These are phyloP conservation scores for Dryadula phaetusa DNA, from an alignment of 2,888 invertebrate species.

Conservation along the genomic window DNA sequence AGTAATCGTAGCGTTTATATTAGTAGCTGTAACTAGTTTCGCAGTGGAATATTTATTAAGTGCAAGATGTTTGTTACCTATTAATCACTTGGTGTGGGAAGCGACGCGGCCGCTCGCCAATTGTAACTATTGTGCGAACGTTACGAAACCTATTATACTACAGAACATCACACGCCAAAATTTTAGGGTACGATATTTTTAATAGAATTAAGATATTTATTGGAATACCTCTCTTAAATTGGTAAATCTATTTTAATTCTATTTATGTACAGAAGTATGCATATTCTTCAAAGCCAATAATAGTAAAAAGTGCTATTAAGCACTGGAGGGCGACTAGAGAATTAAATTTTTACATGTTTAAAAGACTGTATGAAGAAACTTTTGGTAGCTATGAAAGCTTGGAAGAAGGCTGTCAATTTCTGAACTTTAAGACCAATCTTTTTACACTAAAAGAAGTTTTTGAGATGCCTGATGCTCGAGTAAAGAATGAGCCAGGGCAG, in stretches of 20 bases:
- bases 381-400: constrained; percentile 89
- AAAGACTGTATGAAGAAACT: constrained; percentile 87
- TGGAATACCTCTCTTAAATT: background rate
- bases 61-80: constrained; percentile 90
- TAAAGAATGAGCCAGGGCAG: constrained; percentile 84
- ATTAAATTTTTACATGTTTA: constrained; percentile 88
- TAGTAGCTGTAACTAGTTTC: constrained; percentile 52
- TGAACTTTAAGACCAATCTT: constrained; percentile 93
- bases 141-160: constrained; percentile 87
- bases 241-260: constrained; percentile 15
- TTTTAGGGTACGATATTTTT: constrained; percentile 80
- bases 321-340: constrained; percentile 90
- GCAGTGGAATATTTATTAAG: constrained; percentile 73
- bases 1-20: constrained; percentile 54
- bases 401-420: constrained; percentile 93
- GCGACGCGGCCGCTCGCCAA: constrained; percentile 92
- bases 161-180: constrained; percentile 87
- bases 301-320: constrained; percentile 89
- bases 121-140: constrained; percentile 90
- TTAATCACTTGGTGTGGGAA: constrained; percentile 94
- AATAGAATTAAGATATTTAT: background rate
- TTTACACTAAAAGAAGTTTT: constrained; percentile 91
- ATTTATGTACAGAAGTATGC: constrained; percentile 84
- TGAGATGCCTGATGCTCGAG: constrained; percentile 87
- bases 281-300: constrained; percentile 91